A percentile compares a stretch with the other conserved stretches of the same genome.
Conservation (phyloP, 2,113 vertebrate species). For the Podarcis muralis region DNA sequence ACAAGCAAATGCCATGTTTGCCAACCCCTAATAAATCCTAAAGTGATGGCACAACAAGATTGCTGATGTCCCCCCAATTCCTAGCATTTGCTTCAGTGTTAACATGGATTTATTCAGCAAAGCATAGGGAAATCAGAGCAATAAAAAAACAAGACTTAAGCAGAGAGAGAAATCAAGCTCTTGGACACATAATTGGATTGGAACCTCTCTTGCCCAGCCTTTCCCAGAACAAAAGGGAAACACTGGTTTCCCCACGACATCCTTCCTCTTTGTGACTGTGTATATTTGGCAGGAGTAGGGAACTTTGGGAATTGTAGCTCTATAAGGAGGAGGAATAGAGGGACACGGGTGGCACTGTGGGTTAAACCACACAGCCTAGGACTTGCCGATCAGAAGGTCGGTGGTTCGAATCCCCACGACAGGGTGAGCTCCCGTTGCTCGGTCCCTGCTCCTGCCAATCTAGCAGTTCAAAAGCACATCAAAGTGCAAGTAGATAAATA, state of each 20-base stretch:
- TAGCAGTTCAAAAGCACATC: no score
- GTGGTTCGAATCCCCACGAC: no score
- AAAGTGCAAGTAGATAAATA: no score
- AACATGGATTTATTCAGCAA: slow-evolving; percentile 61
- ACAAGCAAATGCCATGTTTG: slow-evolving; percentile 48
- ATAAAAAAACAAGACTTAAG: slow-evolving; percentile 63
- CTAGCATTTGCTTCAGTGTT: slow-evolving; percentile 53
- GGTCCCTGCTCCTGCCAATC: no score
- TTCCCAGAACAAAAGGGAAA: slow-evolving; percentile 52
- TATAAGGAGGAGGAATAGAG: no score
- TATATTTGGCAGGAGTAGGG: not conserved
- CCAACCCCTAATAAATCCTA: slow-evolving; percentile 54
- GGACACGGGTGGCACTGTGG: no score
- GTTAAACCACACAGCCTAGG: no score
- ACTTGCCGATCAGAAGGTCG: no score
- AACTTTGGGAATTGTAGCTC: no score
- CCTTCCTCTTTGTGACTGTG: not conserved
- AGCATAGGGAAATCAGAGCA: slow-evolving; percentile 46
- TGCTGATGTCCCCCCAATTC: slow-evolving; percentile 37
- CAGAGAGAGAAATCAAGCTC: slow-evolving; percentile 61
- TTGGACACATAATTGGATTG: slow-evolving; percentile 39
- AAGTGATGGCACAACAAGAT: slow-evolving; percentile 43
- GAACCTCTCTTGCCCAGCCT: slow-evolving; percentile 26
- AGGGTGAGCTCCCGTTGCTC: no score
- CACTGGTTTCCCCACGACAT: not conserved